A percentile compares a stretch with the other conserved stretches of the same genome.
These are phyloP conservation scores for Polyodon spathula DNA, from an alignment of 2,113 vertebrate species.

Conservation along the genomic window DNA sequence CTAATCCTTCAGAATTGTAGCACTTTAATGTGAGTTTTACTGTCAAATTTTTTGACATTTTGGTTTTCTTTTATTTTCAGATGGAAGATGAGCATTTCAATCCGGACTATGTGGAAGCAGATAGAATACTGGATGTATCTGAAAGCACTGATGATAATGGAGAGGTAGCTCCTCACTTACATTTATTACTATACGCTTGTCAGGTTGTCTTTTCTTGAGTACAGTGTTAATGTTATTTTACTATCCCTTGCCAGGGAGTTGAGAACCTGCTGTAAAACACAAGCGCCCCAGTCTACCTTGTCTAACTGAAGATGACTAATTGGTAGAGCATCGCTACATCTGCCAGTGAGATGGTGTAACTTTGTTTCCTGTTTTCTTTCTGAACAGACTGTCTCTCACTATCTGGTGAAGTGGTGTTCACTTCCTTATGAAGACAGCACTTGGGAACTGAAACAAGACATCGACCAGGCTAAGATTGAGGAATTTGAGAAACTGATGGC, in stretches of 20 bases:
- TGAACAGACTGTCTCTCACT: constrained; percentile 81
- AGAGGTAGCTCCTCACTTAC: constrained; percentile 65
- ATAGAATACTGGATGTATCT: constrained; percentile 88
- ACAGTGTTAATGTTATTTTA: too few relatives aligned
- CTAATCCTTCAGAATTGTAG: constrained; percentile 64
- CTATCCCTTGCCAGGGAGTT: too few relatives aligned
- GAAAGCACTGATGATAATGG: constrained; percentile 91
- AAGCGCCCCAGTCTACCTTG: too few relatives aligned
- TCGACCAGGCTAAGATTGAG: constrained; percentile 90
- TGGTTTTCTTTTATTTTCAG: constrained; percentile 43
- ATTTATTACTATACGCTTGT: constrained; percentile 5
- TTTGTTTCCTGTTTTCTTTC: constrained; percentile 19
- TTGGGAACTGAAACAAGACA: constrained; percentile 93
- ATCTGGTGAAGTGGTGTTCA: constrained; percentile 98
- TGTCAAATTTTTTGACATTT: neutral
- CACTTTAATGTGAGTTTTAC: constrained; percentile 51
- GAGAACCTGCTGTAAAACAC: too few relatives aligned
- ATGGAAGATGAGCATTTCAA: constrained; percentile 99
- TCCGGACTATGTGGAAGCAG: constrained; percentile 97
- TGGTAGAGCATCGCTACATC: too few relatives aligned
- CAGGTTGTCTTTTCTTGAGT: neutral
- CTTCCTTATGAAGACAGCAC: constrained; percentile 96
- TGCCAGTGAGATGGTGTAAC: neutral
- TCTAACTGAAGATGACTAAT: too few relatives aligned
- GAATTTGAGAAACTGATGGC: constrained; percentile 86